These are phyloP conservation scores for Notolabrus celidotus DNA, from an alignment of 2,797 vertebrate genomes.

Conservation along the genomic window DNA sequence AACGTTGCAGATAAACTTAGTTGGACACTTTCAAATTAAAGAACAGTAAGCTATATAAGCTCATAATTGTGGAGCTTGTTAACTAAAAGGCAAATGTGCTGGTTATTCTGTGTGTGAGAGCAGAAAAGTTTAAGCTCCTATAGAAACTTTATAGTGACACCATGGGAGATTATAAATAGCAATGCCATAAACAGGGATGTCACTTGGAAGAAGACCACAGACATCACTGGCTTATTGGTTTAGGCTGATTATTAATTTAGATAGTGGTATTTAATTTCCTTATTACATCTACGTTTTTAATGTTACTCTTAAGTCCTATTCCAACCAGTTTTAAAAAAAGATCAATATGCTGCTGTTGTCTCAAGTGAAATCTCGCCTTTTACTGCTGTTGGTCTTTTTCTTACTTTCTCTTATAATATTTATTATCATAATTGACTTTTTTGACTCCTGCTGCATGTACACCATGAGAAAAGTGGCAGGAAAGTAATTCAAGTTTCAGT, in stretches of 20 bases:
- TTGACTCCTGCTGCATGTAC: neutral
- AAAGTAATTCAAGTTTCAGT: slow-evolving; percentile 22
- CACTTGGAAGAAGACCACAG: slow-evolving; percentile 1
- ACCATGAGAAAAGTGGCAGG: neutral
- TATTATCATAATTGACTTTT: slow-evolving; percentile 11
- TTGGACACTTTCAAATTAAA: slow-evolving; percentile 16
- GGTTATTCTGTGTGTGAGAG: neutral
- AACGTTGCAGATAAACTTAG: slow-evolving; percentile 6
- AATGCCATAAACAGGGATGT: slow-evolving; percentile 45
- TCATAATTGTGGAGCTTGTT: slow-evolving; percentile 14
- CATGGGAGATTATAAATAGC: slow-evolving; percentile 53
- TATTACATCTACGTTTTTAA: neutral
- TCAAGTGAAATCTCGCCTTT: slow-evolving; percentile 29
- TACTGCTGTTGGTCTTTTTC: slow-evolving; percentile 9
- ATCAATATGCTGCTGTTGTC: slow-evolving; percentile 11
- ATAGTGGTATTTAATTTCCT: slow-evolving; percentile 6
- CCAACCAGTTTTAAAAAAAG: neutral
- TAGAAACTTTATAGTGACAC: slow-evolving; percentile 19
- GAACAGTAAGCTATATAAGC: slow-evolving; percentile 2
- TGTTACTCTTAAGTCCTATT: neutral
- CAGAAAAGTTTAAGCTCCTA: neutral
- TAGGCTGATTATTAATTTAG: neutral
- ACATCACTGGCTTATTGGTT: slow-evolving; percentile 7
- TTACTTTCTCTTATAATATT: slow-evolving; percentile 7
- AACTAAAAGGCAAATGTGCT: neutral